These are phyloP conservation scores for Alethe diademata DNA, from an alignment of 2,113 vertebrate genomes.

Conservation along the genomic window DNA sequence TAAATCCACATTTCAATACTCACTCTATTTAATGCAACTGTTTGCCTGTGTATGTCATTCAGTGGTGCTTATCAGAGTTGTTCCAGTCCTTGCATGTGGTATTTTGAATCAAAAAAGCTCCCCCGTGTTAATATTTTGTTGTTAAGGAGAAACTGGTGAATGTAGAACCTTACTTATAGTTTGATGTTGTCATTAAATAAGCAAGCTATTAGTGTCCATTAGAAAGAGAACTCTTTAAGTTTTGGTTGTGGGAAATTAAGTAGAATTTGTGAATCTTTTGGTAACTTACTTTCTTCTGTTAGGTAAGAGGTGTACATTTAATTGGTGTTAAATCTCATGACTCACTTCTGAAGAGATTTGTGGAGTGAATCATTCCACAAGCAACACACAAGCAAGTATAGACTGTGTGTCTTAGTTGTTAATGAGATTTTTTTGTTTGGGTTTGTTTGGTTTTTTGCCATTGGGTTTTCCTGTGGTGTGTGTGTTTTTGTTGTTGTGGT, in stretches of 20 bases:
- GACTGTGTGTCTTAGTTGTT: background rate
- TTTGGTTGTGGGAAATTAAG: background rate
- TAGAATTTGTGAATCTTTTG: background rate
- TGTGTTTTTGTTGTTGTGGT: too few species aligned
- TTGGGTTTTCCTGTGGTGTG: background rate
- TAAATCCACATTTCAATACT: background rate
- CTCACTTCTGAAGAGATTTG: background rate
- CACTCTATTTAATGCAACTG: fast-evolving
- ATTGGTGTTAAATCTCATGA: background rate
- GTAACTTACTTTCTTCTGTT: background rate
- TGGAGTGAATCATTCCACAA: background rate
- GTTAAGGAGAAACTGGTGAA: background rate
- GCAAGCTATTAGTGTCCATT: background rate
- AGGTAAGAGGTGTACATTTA: background rate
- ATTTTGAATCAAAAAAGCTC: background rate
- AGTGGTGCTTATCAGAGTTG: background rate
- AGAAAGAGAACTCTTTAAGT: background rate
- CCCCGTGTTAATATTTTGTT: background rate
- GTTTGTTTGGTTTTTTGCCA: background rate
- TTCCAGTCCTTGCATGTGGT: background rate
- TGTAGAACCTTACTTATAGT: background rate
- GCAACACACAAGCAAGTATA: background rate
- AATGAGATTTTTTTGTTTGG: background rate
- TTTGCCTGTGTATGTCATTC: background rate
- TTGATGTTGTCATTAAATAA: background rate